These are phyloP conservation scores for Creontiades dilutus DNA, from an alignment of 2,888 invertebrate genomes.

Conservation along the genomic window DNA sequence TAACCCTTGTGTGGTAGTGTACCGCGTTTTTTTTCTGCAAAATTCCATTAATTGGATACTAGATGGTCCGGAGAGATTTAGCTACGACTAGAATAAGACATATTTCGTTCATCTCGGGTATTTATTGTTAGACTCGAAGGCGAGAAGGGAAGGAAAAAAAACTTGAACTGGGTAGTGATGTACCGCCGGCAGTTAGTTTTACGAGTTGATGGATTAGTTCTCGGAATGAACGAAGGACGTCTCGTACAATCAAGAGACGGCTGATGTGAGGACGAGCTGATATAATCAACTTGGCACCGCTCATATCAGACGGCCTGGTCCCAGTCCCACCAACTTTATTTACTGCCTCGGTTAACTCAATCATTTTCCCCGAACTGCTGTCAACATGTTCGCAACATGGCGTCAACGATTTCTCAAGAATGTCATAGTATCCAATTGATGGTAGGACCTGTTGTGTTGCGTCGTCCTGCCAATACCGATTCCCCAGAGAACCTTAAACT, in stretches of 20 bases:
- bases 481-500: too few species aligned
- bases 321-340: neutral
- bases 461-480: too few species aligned
- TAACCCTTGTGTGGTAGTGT: too few species aligned
- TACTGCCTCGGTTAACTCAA: neutral
- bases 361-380: neutral
- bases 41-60: too few species aligned
- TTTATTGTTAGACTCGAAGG: neutral
- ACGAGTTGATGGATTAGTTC: constrained; percentile 20
- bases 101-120: neutral
- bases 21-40: too few species aligned
- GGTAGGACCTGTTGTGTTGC: too few species aligned
- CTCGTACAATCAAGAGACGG: neutral
- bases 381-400: neutral
- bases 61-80: too few species aligned
- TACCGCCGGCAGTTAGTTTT: neutral
- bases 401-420: neutral
- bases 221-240: constrained; percentile 9
- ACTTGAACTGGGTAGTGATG: neutral
- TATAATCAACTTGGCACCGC: constrained; percentile 35
- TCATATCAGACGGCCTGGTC: constrained; percentile 39
- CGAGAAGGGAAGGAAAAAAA: neutral
- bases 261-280: neutral
- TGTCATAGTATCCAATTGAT: neutral
- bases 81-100: neutral